These are phyloP conservation scores for Chaetodon trifascialis DNA, from an alignment of 2,113 vertebrate genomes.

Conservation along the genomic window DNA sequence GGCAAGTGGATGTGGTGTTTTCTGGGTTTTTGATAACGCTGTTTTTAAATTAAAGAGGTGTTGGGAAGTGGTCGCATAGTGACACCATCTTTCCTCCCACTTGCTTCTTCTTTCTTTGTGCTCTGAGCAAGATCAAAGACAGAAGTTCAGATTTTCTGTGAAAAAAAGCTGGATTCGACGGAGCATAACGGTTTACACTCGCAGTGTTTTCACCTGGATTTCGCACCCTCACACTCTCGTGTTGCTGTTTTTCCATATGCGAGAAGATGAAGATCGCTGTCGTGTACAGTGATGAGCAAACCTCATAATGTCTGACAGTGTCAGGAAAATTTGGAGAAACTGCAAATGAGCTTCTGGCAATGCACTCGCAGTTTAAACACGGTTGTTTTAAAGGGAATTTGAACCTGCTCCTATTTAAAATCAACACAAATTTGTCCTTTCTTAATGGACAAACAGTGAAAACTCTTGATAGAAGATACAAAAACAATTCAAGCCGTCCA, in stretches of 20 bases:
- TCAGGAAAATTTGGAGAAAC: neutral
- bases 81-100: neutral
- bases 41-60: neutral
- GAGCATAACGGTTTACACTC: too few relatives aligned
- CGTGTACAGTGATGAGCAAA: neutral
- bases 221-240: neutral
- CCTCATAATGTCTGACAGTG: neutral
- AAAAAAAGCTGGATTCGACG: neutral
- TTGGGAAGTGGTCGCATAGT: neutral
- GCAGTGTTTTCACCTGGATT: neutral
- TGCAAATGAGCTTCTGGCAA: neutral
- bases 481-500: neutral
- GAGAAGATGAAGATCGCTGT: neutral
- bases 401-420: neutral
- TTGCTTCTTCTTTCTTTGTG: neutral
- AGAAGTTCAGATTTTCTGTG: neutral
- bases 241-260: neutral
- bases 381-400: neutral
- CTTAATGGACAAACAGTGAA: neutral
- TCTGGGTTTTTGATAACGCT: neutral
- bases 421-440: neutral
- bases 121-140: neutral
- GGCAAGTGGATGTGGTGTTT: constrained; percentile 20
- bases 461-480: too few relatives aligned
- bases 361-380: neutral